Evolutionary conservation across 1,140 invertebrate genomes (phyloP), one percentile per base, ranked within the genome.

Genomic region (Eriosoma lanigerum): DNA sequence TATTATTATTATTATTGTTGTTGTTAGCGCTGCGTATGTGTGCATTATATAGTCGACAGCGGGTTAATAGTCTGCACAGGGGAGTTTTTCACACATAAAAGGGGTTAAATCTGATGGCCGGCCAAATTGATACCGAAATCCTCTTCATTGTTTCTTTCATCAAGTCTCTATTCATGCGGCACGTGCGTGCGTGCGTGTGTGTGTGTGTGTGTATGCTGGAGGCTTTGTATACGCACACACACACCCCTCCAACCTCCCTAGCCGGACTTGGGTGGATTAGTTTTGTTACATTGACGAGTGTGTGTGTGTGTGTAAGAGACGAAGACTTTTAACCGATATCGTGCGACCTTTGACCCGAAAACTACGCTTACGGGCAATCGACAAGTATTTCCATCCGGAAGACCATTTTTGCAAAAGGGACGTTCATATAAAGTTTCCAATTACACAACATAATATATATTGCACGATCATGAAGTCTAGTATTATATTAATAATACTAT

Each of bases 101-200:
- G 75, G 75, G 75, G 56, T 78, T 78, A 78, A 78, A 60, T 62
- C 75, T 44, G 75, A 78, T 62, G 75, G 75, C 75, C 56, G 44
- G 56, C 75, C 75, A 78, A 78, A 78, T 78, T 78, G 75, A 78
- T 78, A 78, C 54, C 75, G 9, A 78, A 78, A 60, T 78, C 52
- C 54, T 60, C 56, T 56, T 78, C 56, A 78, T 78, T 78, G 75
- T 78, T 78, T 78, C 75, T 78, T 62, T 78, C 75, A 78, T 78
- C 75, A 78, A 78, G 75, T 60, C 75, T 46, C 75, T 78, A 78
- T 78, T 78, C 75, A 78, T 48, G 26, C 54, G 56, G 54, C 54
- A 58, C 75, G 54, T 58, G 75, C 54, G 32, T 32, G 19, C 32
- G 32, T 76, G n/a, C 44, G 29, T 29, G 54, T 58, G 75, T 29